phyloP scores from a whole-genome alignment of 2,888 invertebrate genomes.

The Pomacea canaliculata region DNA sequence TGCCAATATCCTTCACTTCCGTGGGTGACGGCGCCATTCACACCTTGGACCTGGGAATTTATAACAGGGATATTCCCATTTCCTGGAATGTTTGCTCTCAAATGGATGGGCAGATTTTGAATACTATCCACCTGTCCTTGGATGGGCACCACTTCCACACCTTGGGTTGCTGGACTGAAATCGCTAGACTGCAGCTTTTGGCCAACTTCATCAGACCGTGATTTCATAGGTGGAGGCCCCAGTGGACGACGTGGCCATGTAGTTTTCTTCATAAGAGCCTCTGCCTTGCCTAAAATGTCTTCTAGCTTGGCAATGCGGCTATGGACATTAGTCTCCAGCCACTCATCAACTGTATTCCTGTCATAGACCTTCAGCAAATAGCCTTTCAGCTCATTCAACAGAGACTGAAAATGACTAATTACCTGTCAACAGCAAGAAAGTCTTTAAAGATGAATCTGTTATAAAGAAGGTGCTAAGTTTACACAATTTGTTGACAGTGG shows the following conservation, averaged over 20 bases:
- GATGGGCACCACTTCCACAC: too few relatives aligned
- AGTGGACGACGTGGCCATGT: conserved; percentile 32
- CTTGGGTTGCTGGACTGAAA: too few relatives aligned
- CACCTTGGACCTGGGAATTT: too few relatives aligned
- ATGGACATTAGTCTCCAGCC: conserved; percentile 38
- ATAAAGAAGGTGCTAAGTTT: neutral
- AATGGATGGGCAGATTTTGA: too few relatives aligned
- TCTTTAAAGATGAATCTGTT: neutral
- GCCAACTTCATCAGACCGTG: too few relatives aligned
- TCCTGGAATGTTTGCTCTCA: too few relatives aligned
- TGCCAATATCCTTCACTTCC: neutral
- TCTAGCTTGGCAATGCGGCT: conserved; percentile 20
- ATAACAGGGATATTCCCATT: too few relatives aligned
- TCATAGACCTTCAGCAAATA: conserved; percentile 30
- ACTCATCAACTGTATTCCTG: conserved; percentile 39
- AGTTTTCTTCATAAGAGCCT: conserved; percentile 16
- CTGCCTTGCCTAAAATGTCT: conserved; percentile 25
- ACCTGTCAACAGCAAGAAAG: neutral
- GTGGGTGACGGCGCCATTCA: too few relatives aligned
- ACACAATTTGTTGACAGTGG: neutral
- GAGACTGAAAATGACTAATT: conserved; percentile 1
- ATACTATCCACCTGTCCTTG: too few relatives aligned
- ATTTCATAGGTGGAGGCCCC: neutral
- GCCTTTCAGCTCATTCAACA: conserved; percentile 21
- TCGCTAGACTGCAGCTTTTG: too few relatives aligned